Evolutionary conservation across 2,797 vertebrate species (phyloP), one percentile per base, ranked within the genome.

Genomic region (Delichon dasypus): DNA sequence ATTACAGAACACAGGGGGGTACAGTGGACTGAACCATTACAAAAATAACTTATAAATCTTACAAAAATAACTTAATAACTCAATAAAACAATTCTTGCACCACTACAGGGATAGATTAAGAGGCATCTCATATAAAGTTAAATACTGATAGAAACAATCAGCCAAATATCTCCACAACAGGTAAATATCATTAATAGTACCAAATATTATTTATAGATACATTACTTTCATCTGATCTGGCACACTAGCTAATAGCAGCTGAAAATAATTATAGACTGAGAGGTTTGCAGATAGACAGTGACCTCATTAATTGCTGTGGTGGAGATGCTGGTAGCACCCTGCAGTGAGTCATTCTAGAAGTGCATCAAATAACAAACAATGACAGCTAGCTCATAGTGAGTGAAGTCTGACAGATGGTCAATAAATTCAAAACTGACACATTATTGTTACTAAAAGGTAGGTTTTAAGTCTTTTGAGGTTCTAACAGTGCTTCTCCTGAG

Each of bases 391-490:
- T 94, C 84, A 57, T 87, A 95, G 81, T 96, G 94, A 97, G 84
- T 96, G 95, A 97, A 97, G 88, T 90, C 96, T 97, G 96, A 97
- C 97, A 98, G 97, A 97, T 98, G 97, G 97, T 96, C 96, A 96
- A 96, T 97, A 97, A 96, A 97, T 97, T 96, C 94, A 93, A 84
- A 94, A 89, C 74, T 92, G 94, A 95, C 93, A 94, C 51, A 96
- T 96, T 97, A 97, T 97, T 96, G 89, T 90, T 95, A 94, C 89
- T 85, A 96, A 95, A 97, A 97, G 94, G 74, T 95, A 94, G 67
- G 32, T 95, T 94, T 97, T 91, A 96, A 96, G 62, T 75, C 77
- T 96, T 97, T 62, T 40, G 70, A 57, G 58, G 62, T 94, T 91
- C 77, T 83, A 84, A 64, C 42, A 75, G 38, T 80, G 45, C 81